Evolutionary conservation across 1,140 invertebrate genomes (phyloP).

Genomic region (Calliphora vicina): DNA sequence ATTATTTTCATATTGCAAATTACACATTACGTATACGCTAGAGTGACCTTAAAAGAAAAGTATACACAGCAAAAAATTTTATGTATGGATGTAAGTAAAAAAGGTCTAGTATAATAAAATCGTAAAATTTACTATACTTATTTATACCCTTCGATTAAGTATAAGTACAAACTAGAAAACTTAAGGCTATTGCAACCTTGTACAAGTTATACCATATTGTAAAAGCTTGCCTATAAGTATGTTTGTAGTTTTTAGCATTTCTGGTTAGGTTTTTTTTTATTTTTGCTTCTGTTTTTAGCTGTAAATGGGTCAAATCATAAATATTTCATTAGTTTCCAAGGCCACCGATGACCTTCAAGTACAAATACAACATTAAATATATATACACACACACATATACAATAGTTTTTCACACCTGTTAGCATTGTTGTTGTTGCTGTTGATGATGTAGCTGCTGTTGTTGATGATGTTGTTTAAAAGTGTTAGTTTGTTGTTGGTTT

Average conservation of each 20-base stretch:
- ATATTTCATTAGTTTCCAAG: constrained; percentile 21
- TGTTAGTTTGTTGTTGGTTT: neutral
- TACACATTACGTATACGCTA: neutral
- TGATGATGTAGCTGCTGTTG: neutral
- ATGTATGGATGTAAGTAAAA: too few relatives aligned
- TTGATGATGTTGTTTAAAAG: neutral
- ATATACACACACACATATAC: neutral
- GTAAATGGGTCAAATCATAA: constrained; percentile 24
- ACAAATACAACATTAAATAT: neutral
- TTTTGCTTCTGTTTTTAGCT: neutral
- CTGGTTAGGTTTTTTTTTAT: neutral
- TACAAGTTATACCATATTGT: neutral
- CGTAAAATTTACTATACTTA: neutral
- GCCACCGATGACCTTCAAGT: constrained; percentile 26
- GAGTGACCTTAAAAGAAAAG: neutral
- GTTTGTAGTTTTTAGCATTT: too few relatives aligned
- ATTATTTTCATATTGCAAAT: neutral
- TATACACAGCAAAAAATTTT: neutral
- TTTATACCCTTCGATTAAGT: neutral
- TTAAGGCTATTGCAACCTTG: neutral
- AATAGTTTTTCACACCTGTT: constrained; percentile 18
- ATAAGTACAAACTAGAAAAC: neutral
- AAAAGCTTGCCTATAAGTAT: neutral
- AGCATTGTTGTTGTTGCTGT: constrained; percentile 10
- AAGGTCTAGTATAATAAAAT: neutral